These are phyloP conservation scores for Arnoldichthys spilopterus DNA, from an alignment of 2,797 vertebrate species.

Conservation along the genomic window DNA sequence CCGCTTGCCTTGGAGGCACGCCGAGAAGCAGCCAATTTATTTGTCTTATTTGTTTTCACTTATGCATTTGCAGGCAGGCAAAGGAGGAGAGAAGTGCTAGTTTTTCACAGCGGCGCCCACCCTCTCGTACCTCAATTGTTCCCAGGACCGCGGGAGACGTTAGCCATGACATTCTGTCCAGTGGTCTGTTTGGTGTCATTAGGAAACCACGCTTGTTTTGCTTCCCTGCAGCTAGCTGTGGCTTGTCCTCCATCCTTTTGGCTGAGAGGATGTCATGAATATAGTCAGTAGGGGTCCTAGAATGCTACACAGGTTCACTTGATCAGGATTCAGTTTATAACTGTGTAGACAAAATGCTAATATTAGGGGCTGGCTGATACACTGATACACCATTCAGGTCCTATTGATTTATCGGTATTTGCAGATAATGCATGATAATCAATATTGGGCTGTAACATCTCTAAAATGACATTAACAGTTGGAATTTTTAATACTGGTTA, in stretches of 20 bases:
- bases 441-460: too few relatives aligned
- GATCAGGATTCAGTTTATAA: neutral
- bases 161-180: constrained; percentile 19
- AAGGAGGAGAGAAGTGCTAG: neutral
- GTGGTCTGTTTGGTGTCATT: constrained; percentile 2
- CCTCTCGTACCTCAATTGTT: neutral
- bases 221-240: constrained; percentile 6
- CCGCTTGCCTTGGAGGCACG: constrained; percentile 31
- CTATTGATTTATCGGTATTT: too few relatives aligned
- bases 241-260: constrained; percentile 4
- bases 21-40: constrained; percentile 49
- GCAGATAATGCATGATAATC: too few relatives aligned
- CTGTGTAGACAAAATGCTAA: neutral
- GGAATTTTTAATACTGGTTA: neutral
- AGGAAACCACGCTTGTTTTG: neutral
- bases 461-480: neutral
- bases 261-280: neutral
- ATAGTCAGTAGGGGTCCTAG: neutral
- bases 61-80: constrained; percentile 27
- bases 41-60: constrained; percentile 48
- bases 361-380: neutral
- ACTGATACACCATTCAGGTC: neutral
- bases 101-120: neutral
- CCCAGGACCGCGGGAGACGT: constrained; percentile 6
- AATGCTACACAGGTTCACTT: neutral